Conservation (phyloP, 2,797 vertebrate species). For the Sebastes steindachneri region DNA sequence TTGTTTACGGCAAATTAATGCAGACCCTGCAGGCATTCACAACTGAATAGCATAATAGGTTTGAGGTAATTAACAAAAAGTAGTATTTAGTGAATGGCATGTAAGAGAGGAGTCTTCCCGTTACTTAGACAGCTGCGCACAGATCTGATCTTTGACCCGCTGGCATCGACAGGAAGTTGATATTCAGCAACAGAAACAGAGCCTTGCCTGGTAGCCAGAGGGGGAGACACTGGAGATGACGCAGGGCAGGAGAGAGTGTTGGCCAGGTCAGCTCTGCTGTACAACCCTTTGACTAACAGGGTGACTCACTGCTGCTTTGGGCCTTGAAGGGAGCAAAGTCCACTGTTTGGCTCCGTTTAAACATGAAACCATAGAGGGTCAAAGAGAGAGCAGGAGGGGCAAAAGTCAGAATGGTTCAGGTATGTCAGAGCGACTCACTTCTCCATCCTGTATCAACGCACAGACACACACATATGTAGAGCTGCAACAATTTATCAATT, state of each 20-base stretch:
- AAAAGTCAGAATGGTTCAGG: conserved; percentile 19
- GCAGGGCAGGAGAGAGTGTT: conserved; percentile 44
- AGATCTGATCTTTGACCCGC: conserved; percentile 38
- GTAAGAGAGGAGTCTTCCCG: conserved; percentile 23
- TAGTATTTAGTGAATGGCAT: conserved; percentile 41
- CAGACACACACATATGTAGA: background rate
- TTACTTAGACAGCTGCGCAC: conserved; percentile 18
- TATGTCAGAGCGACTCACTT: background rate
- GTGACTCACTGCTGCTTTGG: conserved; percentile 52
- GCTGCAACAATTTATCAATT: too few species aligned
- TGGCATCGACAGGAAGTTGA: conserved; percentile 38
- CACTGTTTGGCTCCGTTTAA: conserved; percentile 53
- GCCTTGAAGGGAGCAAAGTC: conserved; percentile 19
- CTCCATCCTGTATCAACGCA: background rate
- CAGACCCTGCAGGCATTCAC: conserved; percentile 20
- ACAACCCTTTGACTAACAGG: conserved; percentile 54
- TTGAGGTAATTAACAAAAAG: conserved; percentile 63
- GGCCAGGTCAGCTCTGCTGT: conserved; percentile 54
- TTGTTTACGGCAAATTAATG: conserved; percentile 45
- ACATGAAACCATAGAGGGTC: conserved; percentile 47
- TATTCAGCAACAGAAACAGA: conserved; percentile 47
- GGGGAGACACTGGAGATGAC: conserved; percentile 63
- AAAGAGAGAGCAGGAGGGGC: conserved; percentile 8
- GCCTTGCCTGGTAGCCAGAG: conserved; percentile 50
- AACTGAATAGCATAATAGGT: conserved; percentile 23